Base-by-base conservation (phyloP, 2,888 invertebrate species). In the Steromphala cineraria region DNA sequence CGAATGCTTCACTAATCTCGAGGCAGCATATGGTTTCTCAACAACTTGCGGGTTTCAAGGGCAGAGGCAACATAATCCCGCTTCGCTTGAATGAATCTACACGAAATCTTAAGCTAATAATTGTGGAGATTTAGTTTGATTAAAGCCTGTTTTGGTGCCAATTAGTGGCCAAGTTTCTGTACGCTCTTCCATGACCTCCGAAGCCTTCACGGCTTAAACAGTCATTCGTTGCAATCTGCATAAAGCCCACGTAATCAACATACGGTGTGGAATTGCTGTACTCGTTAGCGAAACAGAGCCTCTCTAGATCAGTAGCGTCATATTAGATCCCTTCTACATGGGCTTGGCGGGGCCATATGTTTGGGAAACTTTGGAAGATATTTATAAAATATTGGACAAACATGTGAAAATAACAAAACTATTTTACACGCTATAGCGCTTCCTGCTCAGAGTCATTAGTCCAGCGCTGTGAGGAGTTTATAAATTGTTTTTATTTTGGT, bases 101-200 rank as follows among this genome's bases (percentile, higher is more conserved):
- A 62, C 24, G 62, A 24, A 62, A 21, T 31, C 62, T 62, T 31
- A 62, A 21, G 28, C 62, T 62, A 62, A 62, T 52, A 75, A 46
- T 75, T 75, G 21, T 24, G n/a, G 52, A n/a, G 46, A 52, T 40
- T 75, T 75, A 52, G 52, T 75, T 75, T 75, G 52, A 75, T 75
- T 52, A 75, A 75, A 75, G 75, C 75, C 46, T 75, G 52, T 40
- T 75, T 52, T 40, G 75, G 52, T 46, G 24, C 75, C 52, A 75
- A 75, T 75, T 75, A 75, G 75, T 75, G 75, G 52, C 75, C 46
- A 52, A 52, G 21, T 19, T 24, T 10, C 13, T 71, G n/a, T 28
- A 28, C 24, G 62, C 24, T 62, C 28, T 24, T 31, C 28, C 17
- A 2, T 62, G 62, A 62, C 62, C 62, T 62, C 28, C 17, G 28